Conservation (phyloP, 2,113 vertebrate species). For the Syngnathoides biaculeatus region DNA sequence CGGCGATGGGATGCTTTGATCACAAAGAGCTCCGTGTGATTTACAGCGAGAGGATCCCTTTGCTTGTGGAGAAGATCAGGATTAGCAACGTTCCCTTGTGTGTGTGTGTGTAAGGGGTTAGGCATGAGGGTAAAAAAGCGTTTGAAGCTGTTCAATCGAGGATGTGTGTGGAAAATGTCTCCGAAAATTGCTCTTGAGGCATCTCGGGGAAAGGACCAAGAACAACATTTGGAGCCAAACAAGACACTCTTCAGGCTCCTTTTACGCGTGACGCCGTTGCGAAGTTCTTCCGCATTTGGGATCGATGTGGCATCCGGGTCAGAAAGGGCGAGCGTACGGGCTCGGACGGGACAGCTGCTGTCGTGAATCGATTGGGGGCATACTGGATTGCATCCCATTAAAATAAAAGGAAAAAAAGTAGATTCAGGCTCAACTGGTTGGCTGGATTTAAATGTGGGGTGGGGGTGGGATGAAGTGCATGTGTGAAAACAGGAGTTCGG, state of each 20-base stretch:
- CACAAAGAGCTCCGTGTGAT: slow-evolving; percentile 71
- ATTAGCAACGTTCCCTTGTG: slow-evolving; percentile 62
- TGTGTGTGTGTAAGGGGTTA: background rate
- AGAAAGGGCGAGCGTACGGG: background rate
- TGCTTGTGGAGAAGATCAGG: slow-evolving; percentile 71
- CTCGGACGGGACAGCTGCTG: background rate
- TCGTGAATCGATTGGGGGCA: background rate
- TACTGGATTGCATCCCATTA: background rate
- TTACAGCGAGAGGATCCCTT: slow-evolving; percentile 72
- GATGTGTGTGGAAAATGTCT: slow-evolving; percentile 52
- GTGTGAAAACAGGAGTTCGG: background rate
- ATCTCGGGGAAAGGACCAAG: slow-evolving; percentile 2
- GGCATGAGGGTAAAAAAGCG: slow-evolving; percentile 8
- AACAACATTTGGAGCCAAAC: background rate
- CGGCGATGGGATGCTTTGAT: slow-evolving; percentile 70
- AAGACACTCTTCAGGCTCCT: background rate
- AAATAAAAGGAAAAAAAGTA: background rate
- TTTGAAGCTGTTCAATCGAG: slow-evolving; percentile 73
- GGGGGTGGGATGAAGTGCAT: no score
- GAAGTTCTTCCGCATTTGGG: background rate
- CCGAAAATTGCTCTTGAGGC: slow-evolving; percentile 37
- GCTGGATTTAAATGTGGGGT: no score
- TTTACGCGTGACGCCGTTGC: background rate
- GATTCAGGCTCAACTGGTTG: no score
- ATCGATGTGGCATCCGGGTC: background rate